These are phyloP conservation scores for Brachyptera putata DNA, from an alignment of 2,888 invertebrate species.

Conservation along the genomic window DNA sequence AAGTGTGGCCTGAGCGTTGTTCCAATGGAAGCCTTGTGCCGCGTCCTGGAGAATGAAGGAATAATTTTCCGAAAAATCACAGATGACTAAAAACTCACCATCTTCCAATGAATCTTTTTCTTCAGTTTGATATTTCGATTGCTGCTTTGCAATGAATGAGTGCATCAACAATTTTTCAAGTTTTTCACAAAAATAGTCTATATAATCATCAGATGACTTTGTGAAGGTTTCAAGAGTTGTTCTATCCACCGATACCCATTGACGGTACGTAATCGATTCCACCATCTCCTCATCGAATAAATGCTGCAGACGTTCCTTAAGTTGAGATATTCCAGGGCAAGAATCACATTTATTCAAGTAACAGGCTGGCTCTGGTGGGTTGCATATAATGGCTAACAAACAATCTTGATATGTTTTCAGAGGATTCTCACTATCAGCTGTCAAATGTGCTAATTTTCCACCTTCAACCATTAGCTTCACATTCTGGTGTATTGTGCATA, in stretches of 20 bases:
- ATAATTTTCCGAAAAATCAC: conserved; percentile 35
- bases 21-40: conserved; percentile 34
- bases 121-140: not conserved
- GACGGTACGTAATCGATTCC: not conserved
- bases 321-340: conserved; percentile 5
- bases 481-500: conserved; percentile 28
- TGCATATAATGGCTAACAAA: conserved; percentile 4
- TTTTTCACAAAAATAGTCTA: conserved; percentile 3
- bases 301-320: not conserved
- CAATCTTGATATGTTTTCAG: no score
- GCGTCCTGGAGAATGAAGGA: conserved; percentile 33
- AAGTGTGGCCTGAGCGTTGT: conserved; percentile 30
- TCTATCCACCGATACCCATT: conserved; percentile 18
- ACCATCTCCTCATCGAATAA: not conserved
- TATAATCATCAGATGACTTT: conserved; percentile 2
- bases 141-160: conserved; percentile 7
- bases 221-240: not conserved
- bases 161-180: conserved; percentile 1
- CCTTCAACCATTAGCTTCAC: conserved; percentile 25
- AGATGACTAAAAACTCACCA: not conserved
- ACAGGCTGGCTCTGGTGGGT: not conserved
- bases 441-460: conserved; percentile 4
- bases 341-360: not conserved
- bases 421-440: not conserved
- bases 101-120: not conserved